phyloP scores from a whole-genome alignment of 2,113 vertebrate species.

The Caranx ignobilis region DNA sequence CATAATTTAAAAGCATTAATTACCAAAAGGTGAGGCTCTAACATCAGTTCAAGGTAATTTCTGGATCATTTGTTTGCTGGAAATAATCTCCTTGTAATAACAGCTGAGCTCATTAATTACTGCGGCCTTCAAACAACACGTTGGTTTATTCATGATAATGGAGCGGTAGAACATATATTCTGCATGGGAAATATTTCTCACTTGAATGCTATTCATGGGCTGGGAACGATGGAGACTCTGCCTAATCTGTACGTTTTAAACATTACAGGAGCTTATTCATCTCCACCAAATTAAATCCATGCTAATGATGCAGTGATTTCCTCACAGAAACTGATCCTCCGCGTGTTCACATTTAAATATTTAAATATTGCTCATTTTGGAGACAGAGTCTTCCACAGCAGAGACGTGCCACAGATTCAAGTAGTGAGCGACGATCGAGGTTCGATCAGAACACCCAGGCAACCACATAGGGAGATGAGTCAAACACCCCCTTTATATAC shows the following conservation, averaged over 20 bases:
- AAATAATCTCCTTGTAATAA: neutral
- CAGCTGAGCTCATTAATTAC: neutral
- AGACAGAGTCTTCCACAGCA: neutral
- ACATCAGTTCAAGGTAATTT: neutral
- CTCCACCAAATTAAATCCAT: neutral
- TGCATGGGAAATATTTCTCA: neutral
- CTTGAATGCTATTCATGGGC: conserved; percentile 16
- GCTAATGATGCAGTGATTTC: conserved; percentile 10
- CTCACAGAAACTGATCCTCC: neutral
- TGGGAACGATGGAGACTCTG: neutral
- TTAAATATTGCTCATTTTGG: neutral
- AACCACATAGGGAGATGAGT: neutral
- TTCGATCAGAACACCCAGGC: neutral
- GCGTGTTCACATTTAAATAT: neutral
- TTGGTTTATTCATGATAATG: neutral
- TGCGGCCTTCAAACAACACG: neutral
- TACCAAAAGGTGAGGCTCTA: neutral
- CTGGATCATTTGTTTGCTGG: neutral
- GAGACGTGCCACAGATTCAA: neutral
- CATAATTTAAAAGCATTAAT: neutral
- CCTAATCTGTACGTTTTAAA: conserved; percentile 4
- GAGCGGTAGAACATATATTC: neutral
- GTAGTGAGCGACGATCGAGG: neutral
- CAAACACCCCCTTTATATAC: neutral
- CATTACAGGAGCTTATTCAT: neutral